phyloP scores from a whole-genome alignment of 2,888 invertebrate species.

The Lithophane socia region DNA sequence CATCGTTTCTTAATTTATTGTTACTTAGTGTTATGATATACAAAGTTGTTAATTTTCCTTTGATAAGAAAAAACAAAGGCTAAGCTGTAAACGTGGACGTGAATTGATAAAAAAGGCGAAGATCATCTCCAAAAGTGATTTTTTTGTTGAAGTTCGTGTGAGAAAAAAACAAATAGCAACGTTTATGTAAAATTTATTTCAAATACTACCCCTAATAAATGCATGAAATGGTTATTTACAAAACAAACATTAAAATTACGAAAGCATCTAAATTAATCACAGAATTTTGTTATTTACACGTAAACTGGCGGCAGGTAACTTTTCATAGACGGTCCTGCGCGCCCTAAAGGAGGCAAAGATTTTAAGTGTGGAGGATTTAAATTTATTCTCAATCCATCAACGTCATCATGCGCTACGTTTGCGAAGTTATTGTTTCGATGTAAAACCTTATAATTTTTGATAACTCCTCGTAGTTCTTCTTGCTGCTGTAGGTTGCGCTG shows the following conservation, averaged over 20 bases:
- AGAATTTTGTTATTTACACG: constrained; percentile 75
- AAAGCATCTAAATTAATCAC: constrained; percentile 75
- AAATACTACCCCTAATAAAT: constrained; percentile 80
- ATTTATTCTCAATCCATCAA: constrained; percentile 74
- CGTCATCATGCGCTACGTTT: constrained; percentile 70
- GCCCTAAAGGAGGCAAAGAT: constrained; percentile 83
- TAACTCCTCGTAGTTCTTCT: constrained; percentile 81
- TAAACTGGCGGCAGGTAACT: constrained; percentile 85
- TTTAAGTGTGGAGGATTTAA: constrained; percentile 77
- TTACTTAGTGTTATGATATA: neutral
- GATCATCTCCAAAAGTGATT: neutral
- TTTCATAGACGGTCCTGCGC: constrained; percentile 86
- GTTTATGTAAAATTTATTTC: constrained; percentile 42
- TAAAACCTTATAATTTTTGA: constrained; percentile 87
- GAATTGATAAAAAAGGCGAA: neutral
- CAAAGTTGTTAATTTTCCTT: neutral
- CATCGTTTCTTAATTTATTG: constrained; percentile 38
- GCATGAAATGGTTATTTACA: constrained; percentile 82
- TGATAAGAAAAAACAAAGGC: neutral
- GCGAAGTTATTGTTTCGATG: constrained; percentile 80
- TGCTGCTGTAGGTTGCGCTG: constrained; percentile 74
- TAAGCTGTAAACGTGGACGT: neutral
- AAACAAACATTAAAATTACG: constrained; percentile 61
- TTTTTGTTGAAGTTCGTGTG: neutral
- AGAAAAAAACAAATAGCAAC: constrained; percentile 3